Evolutionary conservation across 2,888 invertebrate genomes (phyloP), one percentile per base, ranked within the genome.

Genomic region (Metopia argyrocephala): DNA sequence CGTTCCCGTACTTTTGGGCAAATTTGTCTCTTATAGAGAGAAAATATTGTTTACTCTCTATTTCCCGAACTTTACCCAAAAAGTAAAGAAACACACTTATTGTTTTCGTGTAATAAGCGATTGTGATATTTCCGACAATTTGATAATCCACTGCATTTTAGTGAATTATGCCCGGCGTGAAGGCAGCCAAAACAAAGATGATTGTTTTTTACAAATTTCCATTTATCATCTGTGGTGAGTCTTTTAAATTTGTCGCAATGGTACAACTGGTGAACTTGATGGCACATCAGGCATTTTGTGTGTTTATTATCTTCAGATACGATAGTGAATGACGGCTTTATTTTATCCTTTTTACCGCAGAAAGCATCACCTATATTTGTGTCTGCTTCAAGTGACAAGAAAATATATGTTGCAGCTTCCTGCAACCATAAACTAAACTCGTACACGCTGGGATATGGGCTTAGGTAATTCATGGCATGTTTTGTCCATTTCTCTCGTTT

Each of bases 401-500:
- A 78, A 61, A 78, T 56, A 18, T 78, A 78, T 15, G 66, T 78
- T 0, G 78, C 71, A 21, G 25, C 71, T 48, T 78, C 78, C 15
- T 71, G 78, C 6, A 78, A 18, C 71, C 70, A 66, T 20, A 52
- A 50, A 54, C 78, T 71, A 61, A 78, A 78, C 2, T 71, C 70
- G 6, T 15, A 54, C 7, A 78, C 54, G 38, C 45, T 66, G 2
- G 65, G 61, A 20, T 71, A 71, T 3, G 12, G 66, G 0, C 66
- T 61, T 31, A 78, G 66, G 28, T 27, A 12, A 12, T n/a, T 78
- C 15, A 71, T 28, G 4, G 61, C 61, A 25, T 69, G 46, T 66
- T 48, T 56, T 21, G 61, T 61, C 66, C 78, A 78, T 73, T 78
- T 73, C 21, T 78, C 68, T 3, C 71, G 46, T 61, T 71, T 78